Conservation (phyloP, 1,140 invertebrate species). For the Sarcophaga peregrina region DNA sequence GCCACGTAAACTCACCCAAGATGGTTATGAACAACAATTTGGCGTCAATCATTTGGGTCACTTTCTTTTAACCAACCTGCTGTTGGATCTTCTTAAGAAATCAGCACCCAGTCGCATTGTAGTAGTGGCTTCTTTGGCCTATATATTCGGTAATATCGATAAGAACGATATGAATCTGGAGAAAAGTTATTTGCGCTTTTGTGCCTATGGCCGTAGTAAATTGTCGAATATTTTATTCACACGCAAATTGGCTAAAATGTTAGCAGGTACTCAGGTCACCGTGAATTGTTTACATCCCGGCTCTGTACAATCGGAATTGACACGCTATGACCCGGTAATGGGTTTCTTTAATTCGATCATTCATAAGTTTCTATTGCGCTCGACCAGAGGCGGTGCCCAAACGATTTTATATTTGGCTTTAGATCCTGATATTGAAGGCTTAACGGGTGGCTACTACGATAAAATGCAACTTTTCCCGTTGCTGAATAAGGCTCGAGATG, state of each 20-base stretch:
- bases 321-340: constrained; percentile 63
- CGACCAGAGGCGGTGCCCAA: constrained; percentile 76
- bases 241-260: constrained; percentile 76
- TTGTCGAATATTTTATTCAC: constrained; percentile 86
- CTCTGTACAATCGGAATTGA: constrained; percentile 81
- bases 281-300: constrained; percentile 88
- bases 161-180: constrained; percentile 79
- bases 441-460: constrained; percentile 71
- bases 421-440: constrained; percentile 72
- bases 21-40: constrained; percentile 87
- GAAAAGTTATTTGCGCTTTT: constrained; percentile 72
- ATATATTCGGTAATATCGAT: constrained; percentile 76
- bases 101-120: constrained; percentile 78
- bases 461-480: constrained; percentile 69
- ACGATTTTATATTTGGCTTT: constrained; percentile 77
- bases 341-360: not conserved
- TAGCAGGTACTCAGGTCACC: constrained; percentile 80
- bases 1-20: constrained; percentile 74
- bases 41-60: constrained; percentile 86
- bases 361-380: constrained; percentile 75
- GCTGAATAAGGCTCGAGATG: constrained; percentile 63
- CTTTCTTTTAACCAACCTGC: constrained; percentile 86
- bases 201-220: constrained; percentile 86
- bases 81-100: constrained; percentile 76
- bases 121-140: constrained; percentile 78